Evolutionary conservation across 2,797 vertebrate genomes (phyloP).

Genomic region (Gymnothorax javanicus): DNA sequence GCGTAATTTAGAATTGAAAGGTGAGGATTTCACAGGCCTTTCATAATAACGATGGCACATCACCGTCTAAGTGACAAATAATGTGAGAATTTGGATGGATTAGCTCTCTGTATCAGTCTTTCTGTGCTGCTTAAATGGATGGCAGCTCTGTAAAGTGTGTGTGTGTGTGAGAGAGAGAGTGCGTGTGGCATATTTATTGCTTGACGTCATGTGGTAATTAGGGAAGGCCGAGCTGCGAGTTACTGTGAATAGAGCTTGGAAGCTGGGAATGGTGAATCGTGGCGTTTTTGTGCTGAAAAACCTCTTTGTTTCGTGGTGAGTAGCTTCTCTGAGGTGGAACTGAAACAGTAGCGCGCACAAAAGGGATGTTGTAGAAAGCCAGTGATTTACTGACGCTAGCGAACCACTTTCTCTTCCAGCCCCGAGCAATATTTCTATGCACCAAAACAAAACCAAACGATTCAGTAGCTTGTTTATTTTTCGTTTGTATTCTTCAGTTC

Average conservation of each 20-base stretch:
- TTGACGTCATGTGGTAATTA: constrained; percentile 13
- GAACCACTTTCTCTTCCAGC: neutral
- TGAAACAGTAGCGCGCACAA: neutral
- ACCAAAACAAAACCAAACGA: neutral
- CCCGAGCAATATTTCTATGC: neutral
- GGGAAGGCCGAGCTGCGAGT: neutral
- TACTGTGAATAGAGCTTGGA: neutral
- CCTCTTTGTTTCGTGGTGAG: neutral
- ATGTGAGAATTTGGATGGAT: no score
- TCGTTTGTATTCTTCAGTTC: neutral
- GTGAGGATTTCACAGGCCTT: no score
- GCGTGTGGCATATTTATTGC: neutral
- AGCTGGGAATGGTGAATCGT: neutral
- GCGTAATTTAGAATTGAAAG: no score
- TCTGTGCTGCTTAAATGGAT: neutral
- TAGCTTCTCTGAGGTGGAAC: neutral
- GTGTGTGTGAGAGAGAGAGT: neutral
- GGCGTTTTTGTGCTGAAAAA: neutral
- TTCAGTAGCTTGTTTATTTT: neutral
- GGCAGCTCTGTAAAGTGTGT: neutral
- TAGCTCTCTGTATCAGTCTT: neutral
- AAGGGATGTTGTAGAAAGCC: neutral
- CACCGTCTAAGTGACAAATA: no score
- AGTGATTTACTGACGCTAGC: neutral
- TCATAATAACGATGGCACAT: no score